Evolutionary conservation across 2,113 vertebrate genomes (phyloP), one percentile per base, ranked within the genome.

Genomic region (Orycteropus afer): DNA sequence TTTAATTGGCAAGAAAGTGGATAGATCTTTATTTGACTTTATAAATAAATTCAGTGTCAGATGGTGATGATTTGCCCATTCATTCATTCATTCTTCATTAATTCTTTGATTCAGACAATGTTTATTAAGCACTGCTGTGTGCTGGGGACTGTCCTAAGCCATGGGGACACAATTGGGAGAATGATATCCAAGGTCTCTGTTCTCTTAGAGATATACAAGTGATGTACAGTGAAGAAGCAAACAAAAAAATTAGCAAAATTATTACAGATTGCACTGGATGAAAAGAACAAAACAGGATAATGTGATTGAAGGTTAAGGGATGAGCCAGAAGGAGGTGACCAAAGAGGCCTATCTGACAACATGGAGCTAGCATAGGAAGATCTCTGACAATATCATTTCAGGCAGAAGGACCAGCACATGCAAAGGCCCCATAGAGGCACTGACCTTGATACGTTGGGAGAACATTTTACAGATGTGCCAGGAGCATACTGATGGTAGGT

Each of bases 1-100:
- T 96, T 91, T 97, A 90, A 97, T 96, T 96, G 91, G 71, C n/a
- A 93, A 85, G 61, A 87, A 91, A 86, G 69, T 84, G 85, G 88
- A 96, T 51, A 51, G 81, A 81, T 96, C 80, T 89, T 79, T 86
- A 84, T 81, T 96, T 93, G 90, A 77, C 92, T 93, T 96, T 85
- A 83, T 93, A 91, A 95, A 91, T 92, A 91, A 95, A 86, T 94
- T 90, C 92, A 78, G 82, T 94, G 92, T 96, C 94, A 92, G 89
- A 79, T 34, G 32, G 42, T 76, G 55, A 80, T 42, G 89, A 96
- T 84, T 92, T 93, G 87, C 86, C 93, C 95, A 74, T 86, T 86
- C 94, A 92, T 93, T 93, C 90, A 89, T 94, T 83, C 93, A 95
- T 65, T 65, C 13, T 86, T 86, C 94, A 92, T 93, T 93, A 87